phyloP scores from a whole-genome alignment of 2,113 vertebrate species.

The Albula glossodonta region DNA sequence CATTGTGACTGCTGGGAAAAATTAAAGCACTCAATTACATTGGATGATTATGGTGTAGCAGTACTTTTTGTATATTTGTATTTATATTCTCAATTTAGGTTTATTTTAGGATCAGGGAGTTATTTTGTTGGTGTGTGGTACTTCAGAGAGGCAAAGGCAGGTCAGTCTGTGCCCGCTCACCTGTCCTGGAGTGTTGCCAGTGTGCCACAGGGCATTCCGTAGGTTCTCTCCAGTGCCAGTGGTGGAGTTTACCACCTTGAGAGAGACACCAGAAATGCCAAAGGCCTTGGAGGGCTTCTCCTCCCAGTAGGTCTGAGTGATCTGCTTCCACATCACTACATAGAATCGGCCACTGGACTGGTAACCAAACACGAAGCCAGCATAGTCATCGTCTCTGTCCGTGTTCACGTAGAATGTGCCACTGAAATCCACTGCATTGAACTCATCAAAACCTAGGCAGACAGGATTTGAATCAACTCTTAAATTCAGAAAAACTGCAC shows the following conservation, averaged over 20 bases:
- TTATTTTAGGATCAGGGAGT: neutral
- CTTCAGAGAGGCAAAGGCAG: neutral
- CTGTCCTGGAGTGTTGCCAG: conserved; percentile 92
- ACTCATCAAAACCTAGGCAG: conserved; percentile 87
- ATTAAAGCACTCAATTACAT: too few species aligned
- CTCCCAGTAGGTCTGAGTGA: conserved; percentile 98
- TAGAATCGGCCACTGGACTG: conserved; percentile 97
- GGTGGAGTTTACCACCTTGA: conserved; percentile 96
- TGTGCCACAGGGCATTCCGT: conserved; percentile 97
- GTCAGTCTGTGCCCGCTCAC: conserved; percentile 65
- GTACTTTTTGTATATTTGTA: too few species aligned
- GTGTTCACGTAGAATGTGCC: conserved; percentile 98
- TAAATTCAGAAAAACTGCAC: neutral
- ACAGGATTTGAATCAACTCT: neutral
- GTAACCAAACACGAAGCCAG: conserved; percentile 95
- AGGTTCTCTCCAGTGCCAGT: conserved; percentile 91
- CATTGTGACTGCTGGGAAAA: too few species aligned
- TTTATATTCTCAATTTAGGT: too few species aligned
- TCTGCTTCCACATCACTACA: conserved; percentile 98
- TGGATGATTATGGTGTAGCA: too few species aligned
- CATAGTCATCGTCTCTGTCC: conserved; percentile 94
- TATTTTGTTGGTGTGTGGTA: neutral
- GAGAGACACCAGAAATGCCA: conserved; percentile 92
- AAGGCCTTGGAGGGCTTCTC: conserved; percentile 92
- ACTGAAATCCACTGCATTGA: conserved; percentile 94